Percentiles rank a stretch among this genome's conserved stretches.
Conservation (phyloP, 2,113 vertebrate genomes). For the Ctenomys sociabilis region DNA sequence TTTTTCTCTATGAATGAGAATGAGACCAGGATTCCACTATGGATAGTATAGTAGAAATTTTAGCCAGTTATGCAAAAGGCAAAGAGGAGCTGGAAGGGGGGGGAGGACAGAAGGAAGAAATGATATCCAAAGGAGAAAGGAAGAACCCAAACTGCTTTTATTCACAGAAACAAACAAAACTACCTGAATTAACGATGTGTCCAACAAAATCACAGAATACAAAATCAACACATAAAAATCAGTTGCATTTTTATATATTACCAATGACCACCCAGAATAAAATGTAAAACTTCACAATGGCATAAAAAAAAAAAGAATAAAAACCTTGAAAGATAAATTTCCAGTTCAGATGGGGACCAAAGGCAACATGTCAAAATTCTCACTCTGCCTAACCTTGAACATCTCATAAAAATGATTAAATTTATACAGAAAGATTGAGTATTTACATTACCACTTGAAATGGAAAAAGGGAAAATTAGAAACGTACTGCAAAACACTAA, state of each 20-base stretch:
- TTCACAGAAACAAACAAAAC: neutral
- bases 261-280: neutral
- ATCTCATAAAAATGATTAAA: neutral
- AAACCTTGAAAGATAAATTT: neutral
- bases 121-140: neutral
- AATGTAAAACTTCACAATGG: neutral
- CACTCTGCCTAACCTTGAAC: neutral
- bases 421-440: neutral
- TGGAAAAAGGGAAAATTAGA: neutral
- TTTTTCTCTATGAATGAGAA: neutral
- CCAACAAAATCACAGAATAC: neutral
- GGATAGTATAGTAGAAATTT: neutral
- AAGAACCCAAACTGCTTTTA: neutral
- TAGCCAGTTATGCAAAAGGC: neutral
- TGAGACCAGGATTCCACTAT: neutral
- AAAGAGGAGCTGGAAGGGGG: no score
- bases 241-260: neutral
- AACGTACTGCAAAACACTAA: neutral
- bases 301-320: slow-evolving; percentile 53
- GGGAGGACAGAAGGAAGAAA: neutral
- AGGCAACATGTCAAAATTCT: neutral
- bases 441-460: neutral
- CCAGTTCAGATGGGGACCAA: neutral
- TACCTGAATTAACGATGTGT: neutral
- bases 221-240: neutral